Evolutionary conservation across 2,888 invertebrate genomes (phyloP).

Genomic region (Portevinia maculata): DNA sequence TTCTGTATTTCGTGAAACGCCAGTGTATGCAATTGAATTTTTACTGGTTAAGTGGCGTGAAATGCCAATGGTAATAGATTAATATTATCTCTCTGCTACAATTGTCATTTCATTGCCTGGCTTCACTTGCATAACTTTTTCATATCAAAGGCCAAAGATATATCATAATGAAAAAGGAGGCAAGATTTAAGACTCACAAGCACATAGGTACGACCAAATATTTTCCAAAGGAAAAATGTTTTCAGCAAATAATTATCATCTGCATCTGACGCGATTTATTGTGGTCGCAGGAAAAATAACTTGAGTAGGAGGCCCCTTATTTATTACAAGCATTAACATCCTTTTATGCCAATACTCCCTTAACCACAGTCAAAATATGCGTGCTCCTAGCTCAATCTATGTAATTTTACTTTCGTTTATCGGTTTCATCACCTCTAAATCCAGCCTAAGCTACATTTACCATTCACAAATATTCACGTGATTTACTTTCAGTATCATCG

Average conservation of each 20-base stretch:
- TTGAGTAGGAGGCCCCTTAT: not conserved
- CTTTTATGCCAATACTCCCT: not conserved
- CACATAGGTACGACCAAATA: too few species aligned
- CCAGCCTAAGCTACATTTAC: constrained; percentile 9
- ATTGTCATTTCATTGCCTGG: too few species aligned
- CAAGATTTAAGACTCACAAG: too few species aligned
- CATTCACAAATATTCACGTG: constrained; percentile 25
- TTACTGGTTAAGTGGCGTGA: too few species aligned
- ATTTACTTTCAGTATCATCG: constrained; percentile 8
- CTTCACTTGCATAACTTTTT: too few species aligned
- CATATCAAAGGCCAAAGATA: too few species aligned
- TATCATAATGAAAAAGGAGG: too few species aligned
- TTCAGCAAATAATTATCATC: not conserved
- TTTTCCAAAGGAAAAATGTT: too few species aligned
- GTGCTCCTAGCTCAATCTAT: not conserved
- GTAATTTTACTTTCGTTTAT: not conserved
- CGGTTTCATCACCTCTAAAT: constrained; percentile 1
- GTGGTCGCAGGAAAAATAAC: not conserved
- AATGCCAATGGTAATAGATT: too few species aligned
- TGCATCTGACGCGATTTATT: not conserved
- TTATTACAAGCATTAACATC: not conserved
- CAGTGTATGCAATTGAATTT: too few species aligned
- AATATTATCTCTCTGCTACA: too few species aligned
- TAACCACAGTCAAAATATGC: not conserved
- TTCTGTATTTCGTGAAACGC: too few species aligned